phyloP scores from a whole-genome alignment of 1,140 invertebrate genomes.

The Ephestia elutella region DNA sequence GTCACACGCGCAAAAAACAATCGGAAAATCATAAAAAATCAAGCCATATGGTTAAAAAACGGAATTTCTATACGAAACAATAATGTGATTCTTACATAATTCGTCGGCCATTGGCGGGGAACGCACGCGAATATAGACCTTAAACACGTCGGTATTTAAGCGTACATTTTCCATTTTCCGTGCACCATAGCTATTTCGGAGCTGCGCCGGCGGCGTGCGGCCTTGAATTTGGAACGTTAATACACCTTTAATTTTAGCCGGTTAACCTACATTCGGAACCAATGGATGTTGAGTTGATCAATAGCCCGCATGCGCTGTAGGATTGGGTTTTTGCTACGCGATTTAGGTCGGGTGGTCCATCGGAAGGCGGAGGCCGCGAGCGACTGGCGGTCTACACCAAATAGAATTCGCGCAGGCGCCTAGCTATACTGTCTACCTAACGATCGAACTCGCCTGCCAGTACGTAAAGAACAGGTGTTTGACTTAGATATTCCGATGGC shows the following conservation, averaged over 20 bases:
- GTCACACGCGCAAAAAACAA: slow-evolving; percentile 31
- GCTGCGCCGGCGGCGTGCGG: slow-evolving; percentile 62
- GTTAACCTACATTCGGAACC: slow-evolving; percentile 69
- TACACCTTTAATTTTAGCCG: slow-evolving; percentile 71
- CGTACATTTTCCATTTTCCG: slow-evolving; percentile 52
- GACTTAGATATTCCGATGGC: background rate
- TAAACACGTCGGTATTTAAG: slow-evolving; percentile 40
- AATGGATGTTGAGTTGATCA: slow-evolving; percentile 53
- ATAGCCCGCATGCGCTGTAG: slow-evolving; percentile 60
- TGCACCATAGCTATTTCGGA: slow-evolving; percentile 61
- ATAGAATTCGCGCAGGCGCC: slow-evolving; percentile 43
- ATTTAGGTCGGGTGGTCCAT: slow-evolving; percentile 35
- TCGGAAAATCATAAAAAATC: background rate
- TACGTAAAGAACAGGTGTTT: slow-evolving; percentile 5
- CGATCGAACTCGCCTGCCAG: slow-evolving; percentile 30
- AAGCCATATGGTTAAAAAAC: slow-evolving; percentile 16
- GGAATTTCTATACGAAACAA: slow-evolving; percentile 40
- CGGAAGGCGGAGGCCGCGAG: slow-evolving; percentile 41
- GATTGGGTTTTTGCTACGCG: slow-evolving; percentile 30
- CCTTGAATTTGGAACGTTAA: slow-evolving; percentile 61
- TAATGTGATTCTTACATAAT: slow-evolving; percentile 68
- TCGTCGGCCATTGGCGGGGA: slow-evolving; percentile 46
- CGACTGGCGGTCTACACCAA: slow-evolving; percentile 39
- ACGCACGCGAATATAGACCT: slow-evolving; percentile 49
- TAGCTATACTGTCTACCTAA: slow-evolving; percentile 27